Evolutionary conservation across 2,888 invertebrate genomes (phyloP).

Genomic region (Pachydiplax longipennis): DNA sequence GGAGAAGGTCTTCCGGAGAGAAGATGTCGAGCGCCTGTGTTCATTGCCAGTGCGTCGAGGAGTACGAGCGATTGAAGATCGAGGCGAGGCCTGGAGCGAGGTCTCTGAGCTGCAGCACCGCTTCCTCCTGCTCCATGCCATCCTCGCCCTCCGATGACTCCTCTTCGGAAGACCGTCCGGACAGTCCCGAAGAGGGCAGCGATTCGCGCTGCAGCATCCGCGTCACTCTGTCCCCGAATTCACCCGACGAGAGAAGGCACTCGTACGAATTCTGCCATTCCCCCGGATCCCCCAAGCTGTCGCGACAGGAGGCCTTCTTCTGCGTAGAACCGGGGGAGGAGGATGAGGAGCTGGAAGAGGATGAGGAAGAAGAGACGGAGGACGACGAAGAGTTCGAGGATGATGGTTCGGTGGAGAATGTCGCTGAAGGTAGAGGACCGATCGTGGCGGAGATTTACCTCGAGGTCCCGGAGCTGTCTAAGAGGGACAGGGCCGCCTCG

Average conservation of each 20-base stretch:
- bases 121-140: constrained; percentile 62
- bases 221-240: constrained; percentile 58
- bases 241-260: constrained; percentile 58
- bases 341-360: constrained; percentile 57
- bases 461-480: constrained; percentile 78
- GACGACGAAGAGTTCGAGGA: constrained; percentile 53
- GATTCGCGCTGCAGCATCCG: constrained; percentile 57
- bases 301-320: constrained; percentile 82
- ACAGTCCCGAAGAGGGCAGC: constrained; percentile 56
- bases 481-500: constrained; percentile 84
- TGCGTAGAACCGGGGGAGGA: constrained; percentile 60
- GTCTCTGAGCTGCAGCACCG: constrained; percentile 64
- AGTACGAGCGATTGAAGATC: constrained; percentile 36
- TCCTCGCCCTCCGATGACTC: constrained; percentile 55
- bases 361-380: constrained; percentile 56
- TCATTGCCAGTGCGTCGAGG: constrained; percentile 51
- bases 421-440: constrained; percentile 51
- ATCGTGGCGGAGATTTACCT: constrained; percentile 76
- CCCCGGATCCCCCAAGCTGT: constrained; percentile 66
- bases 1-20: constrained; percentile 63
- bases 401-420: constrained; percentile 58
- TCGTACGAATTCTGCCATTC: constrained; percentile 68
- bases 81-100: constrained; percentile 55
- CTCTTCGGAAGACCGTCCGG: constrained; percentile 52
- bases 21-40: constrained; percentile 53